These are phyloP conservation scores for Dryadula phaetusa DNA, from an alignment of 2,888 invertebrate species.

Conservation along the genomic window DNA sequence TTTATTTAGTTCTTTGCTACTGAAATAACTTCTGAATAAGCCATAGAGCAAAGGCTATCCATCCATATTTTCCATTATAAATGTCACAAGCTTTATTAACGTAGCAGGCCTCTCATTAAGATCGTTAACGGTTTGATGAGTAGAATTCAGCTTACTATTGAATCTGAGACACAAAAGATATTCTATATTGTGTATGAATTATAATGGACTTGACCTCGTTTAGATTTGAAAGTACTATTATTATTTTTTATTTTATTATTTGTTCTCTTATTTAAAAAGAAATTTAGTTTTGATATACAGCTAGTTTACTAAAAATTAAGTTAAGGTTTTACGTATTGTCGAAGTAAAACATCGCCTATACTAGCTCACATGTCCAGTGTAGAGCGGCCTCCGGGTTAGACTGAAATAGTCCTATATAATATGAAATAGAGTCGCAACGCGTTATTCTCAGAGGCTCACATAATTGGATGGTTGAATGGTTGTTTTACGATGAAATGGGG, in stretches of 20 bases:
- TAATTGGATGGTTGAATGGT: slow-evolving; percentile 49
- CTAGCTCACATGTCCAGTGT: slow-evolving; percentile 44
- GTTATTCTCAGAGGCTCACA: slow-evolving; percentile 45
- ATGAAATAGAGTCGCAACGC: slow-evolving; percentile 40
- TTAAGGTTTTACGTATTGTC: slow-evolving; percentile 42
- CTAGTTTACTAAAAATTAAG: slow-evolving; percentile 25
- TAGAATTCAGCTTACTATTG: slow-evolving; percentile 35
- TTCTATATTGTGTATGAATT: slow-evolving; percentile 24
- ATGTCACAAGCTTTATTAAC: slow-evolving; percentile 14
- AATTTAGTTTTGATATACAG: neutral
- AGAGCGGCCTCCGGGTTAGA: slow-evolving; percentile 41
- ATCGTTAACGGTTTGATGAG: slow-evolving; percentile 37
- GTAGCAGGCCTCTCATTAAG: slow-evolving; percentile 33
- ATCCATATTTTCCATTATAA: slow-evolving; percentile 17
- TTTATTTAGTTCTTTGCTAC: neutral
- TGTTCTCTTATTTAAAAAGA: neutral
- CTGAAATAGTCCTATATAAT: slow-evolving; percentile 43
- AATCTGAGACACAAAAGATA: slow-evolving; percentile 35
- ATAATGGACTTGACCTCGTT: slow-evolving; percentile 34
- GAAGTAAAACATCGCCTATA: slow-evolving; percentile 45
- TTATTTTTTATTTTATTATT: neutral
- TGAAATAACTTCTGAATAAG: slow-evolving; percentile 4
- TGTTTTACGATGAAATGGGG: slow-evolving; percentile 61
- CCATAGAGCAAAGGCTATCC: slow-evolving; percentile 2
- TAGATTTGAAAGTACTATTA: slow-evolving; percentile 18